Evolutionary conservation across 2,797 vertebrate species (phyloP), one percentile per base, ranked within the genome.

Genomic region (Lacerta agilis): DNA sequence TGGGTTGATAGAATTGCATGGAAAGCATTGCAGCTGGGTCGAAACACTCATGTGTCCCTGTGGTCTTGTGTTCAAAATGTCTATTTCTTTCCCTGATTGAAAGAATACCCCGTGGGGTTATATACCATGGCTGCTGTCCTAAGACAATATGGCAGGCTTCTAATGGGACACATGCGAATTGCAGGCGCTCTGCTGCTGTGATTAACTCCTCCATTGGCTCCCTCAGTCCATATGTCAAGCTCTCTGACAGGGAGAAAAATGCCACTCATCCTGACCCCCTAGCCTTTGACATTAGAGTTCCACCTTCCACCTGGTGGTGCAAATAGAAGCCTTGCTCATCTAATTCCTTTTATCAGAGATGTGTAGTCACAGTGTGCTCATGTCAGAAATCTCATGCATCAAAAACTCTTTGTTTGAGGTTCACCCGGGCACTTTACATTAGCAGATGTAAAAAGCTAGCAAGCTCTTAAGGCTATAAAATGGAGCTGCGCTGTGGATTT

Each of bases 171-270:
- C 25, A 15, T 82, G 49, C 43, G 79, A 82, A 86, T 8, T 66
- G 80, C 43, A n/a, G 10, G 89, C 55, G 36, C 43, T 85, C 90
- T 66, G 43, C 88, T 85, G 88, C 85, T 86, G 61, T 85, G 79
- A 89, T 93, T 88, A 92, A 58, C 77, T 88, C 91, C 20, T 93
- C 5, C 77, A 23, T 33, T 3, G 55, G n/a, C 38, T 33, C 45
- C 73, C 55, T 36, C 15, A 11, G 64, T 84, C 27, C 73, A 29
- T 23, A 55, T 79, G 58, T 86, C 77, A 86, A 75, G 78, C 80
- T 85, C 49, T 90, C 72, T 23, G 93, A 89, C 85, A 89, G 80
- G 15, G 81, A 91, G 93, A 90, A 90, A 88, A 93, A 89, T 94
- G 75, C 64, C 73, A 87, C 73, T 77, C 20, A 20, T 89, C n/a